These are phyloP conservation scores for Phaethornis superciliosus DNA, from an alignment of 2,113 vertebrate species.

Conservation along the genomic window DNA sequence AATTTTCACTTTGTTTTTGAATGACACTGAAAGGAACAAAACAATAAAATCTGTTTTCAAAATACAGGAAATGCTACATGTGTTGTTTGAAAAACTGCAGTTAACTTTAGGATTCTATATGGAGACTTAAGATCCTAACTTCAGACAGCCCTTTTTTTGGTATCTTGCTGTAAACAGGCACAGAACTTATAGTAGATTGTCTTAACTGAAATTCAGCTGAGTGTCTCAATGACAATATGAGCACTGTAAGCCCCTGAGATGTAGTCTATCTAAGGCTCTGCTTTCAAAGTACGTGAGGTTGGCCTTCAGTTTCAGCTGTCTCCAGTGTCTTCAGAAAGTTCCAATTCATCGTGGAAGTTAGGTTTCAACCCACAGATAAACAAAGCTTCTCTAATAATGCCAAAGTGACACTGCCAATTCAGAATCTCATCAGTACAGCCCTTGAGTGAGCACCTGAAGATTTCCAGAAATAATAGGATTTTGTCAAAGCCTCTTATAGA, in stretches of 20 bases:
- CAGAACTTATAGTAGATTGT: background rate
- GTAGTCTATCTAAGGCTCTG: background rate
- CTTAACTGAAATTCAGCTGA: background rate
- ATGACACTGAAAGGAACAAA: background rate
- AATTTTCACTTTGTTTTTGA: conserved; percentile 46
- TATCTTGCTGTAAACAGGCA: background rate
- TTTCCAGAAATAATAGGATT: conserved; percentile 9
- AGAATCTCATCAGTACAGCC: conserved; percentile 1
- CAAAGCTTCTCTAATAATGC: background rate
- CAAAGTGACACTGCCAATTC: background rate
- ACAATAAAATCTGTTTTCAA: background rate
- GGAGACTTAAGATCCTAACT: background rate
- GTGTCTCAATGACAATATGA: background rate
- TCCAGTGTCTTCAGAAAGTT: background rate
- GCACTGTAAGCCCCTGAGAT: background rate
- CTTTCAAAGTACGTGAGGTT: background rate
- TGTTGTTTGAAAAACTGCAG: background rate
- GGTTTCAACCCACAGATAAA: background rate
- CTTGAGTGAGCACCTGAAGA: background rate
- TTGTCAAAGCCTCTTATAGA: background rate
- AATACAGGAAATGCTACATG: background rate
- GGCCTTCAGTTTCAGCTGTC: background rate
- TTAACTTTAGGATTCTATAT: background rate
- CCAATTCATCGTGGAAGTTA: background rate
- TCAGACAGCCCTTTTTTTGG: background rate